phyloP scores from a whole-genome alignment of 2,888 invertebrate species.

The Eurytoma californica region DNA sequence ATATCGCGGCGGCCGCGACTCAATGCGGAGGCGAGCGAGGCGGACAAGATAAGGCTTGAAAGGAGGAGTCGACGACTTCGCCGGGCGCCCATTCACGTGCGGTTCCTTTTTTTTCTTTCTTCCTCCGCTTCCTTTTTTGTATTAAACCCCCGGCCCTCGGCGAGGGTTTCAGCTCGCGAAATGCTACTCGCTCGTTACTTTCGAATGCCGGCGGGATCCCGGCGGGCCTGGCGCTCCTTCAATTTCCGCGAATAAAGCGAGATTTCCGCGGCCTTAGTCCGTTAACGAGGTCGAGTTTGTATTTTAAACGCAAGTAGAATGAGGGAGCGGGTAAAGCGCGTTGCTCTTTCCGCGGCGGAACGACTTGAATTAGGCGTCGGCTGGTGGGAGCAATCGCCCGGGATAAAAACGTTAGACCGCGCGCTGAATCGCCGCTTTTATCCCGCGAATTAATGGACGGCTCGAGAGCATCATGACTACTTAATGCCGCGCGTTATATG shows the following conservation, averaged over 20 bases:
- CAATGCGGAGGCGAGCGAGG: not conserved
- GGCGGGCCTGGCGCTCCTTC: constrained; percentile 33
- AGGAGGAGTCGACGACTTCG: constrained; percentile 47
- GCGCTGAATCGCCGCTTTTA: no score
- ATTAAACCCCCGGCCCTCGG: not conserved
- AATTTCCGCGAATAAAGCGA: constrained; percentile 49
- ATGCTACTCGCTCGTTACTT: constrained; percentile 50
- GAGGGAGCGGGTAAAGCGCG: not conserved
- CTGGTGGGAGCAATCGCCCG: no score
- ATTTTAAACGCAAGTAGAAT: constrained; percentile 37
- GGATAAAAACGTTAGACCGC: no score
- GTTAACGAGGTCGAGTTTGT: constrained; percentile 52
- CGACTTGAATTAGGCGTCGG: constrained; percentile 8
- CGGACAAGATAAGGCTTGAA: constrained; percentile 56
- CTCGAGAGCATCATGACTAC: no score
- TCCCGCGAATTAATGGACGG: no score
- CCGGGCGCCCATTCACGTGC: constrained; percentile 29
- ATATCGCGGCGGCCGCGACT: constrained; percentile 42
- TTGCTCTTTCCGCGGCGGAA: constrained; percentile 5
- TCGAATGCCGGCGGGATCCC: constrained; percentile 52
- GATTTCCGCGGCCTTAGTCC: constrained; percentile 43
- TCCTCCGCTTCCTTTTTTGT: constrained; percentile 14
- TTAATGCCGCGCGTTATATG: no score
- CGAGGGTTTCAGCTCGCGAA: constrained; percentile 23
- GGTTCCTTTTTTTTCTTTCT: not conserved